Evolutionary conservation across 1,140 invertebrate genomes (phyloP).

Genomic region (Nylanderia fulva): DNA sequence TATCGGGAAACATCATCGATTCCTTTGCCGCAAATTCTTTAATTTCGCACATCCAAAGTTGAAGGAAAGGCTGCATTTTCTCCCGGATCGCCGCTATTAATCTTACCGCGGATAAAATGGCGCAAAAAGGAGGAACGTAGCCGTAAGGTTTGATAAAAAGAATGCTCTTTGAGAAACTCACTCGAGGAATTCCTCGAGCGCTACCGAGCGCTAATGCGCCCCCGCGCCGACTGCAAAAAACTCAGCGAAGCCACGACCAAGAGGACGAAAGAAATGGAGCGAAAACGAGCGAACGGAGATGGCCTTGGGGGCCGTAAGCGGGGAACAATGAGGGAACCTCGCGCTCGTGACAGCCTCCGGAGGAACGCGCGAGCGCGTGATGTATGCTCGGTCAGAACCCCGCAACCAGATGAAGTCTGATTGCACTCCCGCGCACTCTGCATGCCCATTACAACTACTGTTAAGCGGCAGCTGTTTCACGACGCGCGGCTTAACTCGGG

Average conservation of each 20-base stretch:
- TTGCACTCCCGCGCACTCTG: slow-evolving; percentile 74
- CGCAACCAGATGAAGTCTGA: slow-evolving; percentile 74
- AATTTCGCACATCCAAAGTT: background rate
- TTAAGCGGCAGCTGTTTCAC: slow-evolving; percentile 74
- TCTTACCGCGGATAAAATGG: slow-evolving; percentile 20
- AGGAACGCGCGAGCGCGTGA: slow-evolving; percentile 47
- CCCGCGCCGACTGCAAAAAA: slow-evolving; percentile 34
- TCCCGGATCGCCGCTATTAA: slow-evolving; percentile 2
- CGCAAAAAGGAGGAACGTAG: background rate
- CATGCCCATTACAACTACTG: slow-evolving; percentile 76
- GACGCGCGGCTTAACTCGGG: slow-evolving; percentile 61
- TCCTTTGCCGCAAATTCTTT: background rate
- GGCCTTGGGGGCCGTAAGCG: slow-evolving; percentile 34
- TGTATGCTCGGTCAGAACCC: slow-evolving; percentile 60
- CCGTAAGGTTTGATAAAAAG: slow-evolving; percentile 23
- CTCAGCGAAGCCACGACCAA: slow-evolving; percentile 32
- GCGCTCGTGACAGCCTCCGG: slow-evolving; percentile 66
- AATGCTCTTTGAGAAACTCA: slow-evolving; percentile 38
- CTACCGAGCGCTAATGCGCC: slow-evolving; percentile 30
- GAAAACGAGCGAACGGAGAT: slow-evolving; percentile 65
- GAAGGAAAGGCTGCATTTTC: slow-evolving; percentile 3
- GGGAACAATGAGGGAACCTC: slow-evolving; percentile 67
- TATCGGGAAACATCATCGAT: background rate
- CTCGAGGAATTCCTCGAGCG: slow-evolving; percentile 24
- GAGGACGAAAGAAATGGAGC: slow-evolving; percentile 67